Conservation (phyloP, 2,113 vertebrate species). For the Sciurus niger region DNA sequence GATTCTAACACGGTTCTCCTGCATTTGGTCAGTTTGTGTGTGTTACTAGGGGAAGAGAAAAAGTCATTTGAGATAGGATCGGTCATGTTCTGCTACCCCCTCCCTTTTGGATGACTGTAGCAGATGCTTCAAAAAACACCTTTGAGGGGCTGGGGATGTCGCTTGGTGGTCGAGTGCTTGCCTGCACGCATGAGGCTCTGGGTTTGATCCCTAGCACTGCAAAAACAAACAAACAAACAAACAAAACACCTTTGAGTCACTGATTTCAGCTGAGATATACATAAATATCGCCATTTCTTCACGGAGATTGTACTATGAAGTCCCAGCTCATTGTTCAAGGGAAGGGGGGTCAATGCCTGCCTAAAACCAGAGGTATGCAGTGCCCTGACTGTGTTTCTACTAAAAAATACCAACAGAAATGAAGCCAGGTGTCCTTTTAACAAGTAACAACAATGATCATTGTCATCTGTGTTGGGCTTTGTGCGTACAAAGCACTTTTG, state of each 20-base stretch:
- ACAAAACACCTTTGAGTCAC: not conserved
- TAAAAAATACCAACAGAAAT: not conserved
- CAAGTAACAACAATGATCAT: not conserved
- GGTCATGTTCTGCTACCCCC: not conserved
- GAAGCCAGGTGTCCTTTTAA: not conserved
- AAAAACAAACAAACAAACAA: too few species aligned
- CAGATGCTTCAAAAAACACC: not conserved
- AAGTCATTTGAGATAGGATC: not conserved
- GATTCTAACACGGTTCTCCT: not conserved
- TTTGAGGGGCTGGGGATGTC: not conserved
- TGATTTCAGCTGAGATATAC: not conserved
- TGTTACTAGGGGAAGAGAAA: not conserved
- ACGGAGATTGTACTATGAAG: not conserved
- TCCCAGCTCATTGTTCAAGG: not conserved
- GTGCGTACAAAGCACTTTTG: slow-evolving; percentile 43
- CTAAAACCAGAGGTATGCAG: not conserved
- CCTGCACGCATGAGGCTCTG: not conserved
- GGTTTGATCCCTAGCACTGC: not conserved
- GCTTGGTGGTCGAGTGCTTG: not conserved
- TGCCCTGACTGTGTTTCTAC: not conserved
- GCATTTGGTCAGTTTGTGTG: not conserved
- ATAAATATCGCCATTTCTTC: not conserved
- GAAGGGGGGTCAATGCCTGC: not conserved
- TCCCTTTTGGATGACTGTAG: not conserved
- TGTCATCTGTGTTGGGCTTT: not conserved